phyloP scores from a whole-genome alignment of 2,888 invertebrate genomes.

The Chrysodeixis includens region DNA sequence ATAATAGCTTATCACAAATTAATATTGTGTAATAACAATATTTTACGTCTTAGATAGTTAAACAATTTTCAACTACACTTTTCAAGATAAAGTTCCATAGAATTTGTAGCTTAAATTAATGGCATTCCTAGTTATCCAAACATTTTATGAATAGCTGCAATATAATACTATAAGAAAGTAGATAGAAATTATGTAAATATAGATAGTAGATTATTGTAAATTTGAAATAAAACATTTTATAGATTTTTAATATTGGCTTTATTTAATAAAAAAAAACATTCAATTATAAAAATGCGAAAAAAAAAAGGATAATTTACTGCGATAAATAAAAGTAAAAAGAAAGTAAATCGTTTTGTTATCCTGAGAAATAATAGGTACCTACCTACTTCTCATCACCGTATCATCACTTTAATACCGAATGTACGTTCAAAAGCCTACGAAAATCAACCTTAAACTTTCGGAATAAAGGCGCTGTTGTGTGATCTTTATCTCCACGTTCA shows the following conservation, averaged over 20 bases:
- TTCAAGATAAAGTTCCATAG: not conserved
- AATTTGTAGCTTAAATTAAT: slow-evolving; percentile 37
- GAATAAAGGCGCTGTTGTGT: not conserved
- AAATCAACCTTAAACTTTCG: not conserved
- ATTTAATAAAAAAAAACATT: slow-evolving; percentile 9
- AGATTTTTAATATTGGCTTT: slow-evolving; percentile 50
- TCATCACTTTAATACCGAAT: too few relatives aligned
- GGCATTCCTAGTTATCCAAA: slow-evolving; percentile 35
- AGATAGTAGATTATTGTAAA: slow-evolving; percentile 26
- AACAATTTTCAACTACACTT: not conserved
- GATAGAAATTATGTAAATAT: slow-evolving; percentile 28
- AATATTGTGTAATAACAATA: slow-evolving; percentile 1
- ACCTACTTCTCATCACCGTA: too few relatives aligned
- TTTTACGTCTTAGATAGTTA: not conserved
- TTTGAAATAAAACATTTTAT: slow-evolving; percentile 53
- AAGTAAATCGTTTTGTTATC: too few relatives aligned
- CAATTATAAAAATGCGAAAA: too few relatives aligned
- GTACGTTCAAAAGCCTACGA: not conserved
- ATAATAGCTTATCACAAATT: not conserved
- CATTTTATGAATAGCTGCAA: slow-evolving; percentile 32
- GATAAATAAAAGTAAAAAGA: too few relatives aligned
- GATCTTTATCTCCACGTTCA: not conserved
- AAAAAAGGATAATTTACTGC: too few relatives aligned
- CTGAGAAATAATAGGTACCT: too few relatives aligned
- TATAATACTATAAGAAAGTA: slow-evolving; percentile 41